Conservation (phyloP, 2,888 invertebrate genomes). For the Hydrotaea diabolus region DNA sequence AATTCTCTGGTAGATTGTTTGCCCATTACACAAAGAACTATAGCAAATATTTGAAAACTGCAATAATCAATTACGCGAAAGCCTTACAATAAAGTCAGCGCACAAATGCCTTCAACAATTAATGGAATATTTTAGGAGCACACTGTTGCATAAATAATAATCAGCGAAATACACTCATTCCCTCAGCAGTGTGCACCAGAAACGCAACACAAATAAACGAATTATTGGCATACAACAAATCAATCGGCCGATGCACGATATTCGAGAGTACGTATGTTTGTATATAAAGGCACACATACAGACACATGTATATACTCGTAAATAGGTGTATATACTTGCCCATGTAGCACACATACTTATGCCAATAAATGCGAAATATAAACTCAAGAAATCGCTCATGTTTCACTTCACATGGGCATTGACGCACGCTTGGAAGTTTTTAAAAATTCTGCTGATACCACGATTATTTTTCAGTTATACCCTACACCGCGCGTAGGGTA, state of each 20-base stretch:
- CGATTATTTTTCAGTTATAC: not conserved
- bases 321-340: not conserved
- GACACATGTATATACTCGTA: not conserved
- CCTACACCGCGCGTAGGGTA: too few species aligned
- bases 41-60: too few species aligned
- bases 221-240: constrained; percentile 23
- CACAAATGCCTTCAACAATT: too few species aligned
- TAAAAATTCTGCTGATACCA: not conserved
- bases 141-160: too few species aligned
- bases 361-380: not conserved
- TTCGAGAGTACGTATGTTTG: too few species aligned
- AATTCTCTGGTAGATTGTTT: too few species aligned
- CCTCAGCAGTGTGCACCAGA: not conserved
- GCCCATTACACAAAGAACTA: too few species aligned
- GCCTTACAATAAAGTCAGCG: too few species aligned
- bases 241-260: not conserved
- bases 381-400: not conserved
- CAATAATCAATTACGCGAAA: too few species aligned
- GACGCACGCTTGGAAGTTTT: not conserved
- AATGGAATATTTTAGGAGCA: too few species aligned
- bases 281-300: not conserved
- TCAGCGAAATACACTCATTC: too few species aligned
- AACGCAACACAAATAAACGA: constrained; percentile 5
- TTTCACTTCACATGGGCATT: not conserved
- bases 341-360: too few species aligned